These are phyloP conservation scores for Scarus forsteni DNA, from an alignment of 2,797 vertebrate species.

Conservation along the genomic window DNA sequence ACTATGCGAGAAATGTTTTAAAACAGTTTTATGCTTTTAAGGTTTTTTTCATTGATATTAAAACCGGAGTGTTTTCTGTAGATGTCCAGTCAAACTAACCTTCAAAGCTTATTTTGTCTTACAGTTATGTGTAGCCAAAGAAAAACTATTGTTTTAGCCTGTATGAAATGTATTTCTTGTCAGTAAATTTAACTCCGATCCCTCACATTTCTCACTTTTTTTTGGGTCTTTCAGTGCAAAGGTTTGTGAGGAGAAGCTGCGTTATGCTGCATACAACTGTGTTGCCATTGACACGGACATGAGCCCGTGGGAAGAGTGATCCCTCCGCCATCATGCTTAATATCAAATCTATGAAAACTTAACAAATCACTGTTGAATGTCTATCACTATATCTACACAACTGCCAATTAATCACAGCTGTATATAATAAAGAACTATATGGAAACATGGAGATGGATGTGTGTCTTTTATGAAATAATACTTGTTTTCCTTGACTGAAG, in stretches of 20 bases:
- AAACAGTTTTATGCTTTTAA: neutral
- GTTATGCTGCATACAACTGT: conserved; percentile 98
- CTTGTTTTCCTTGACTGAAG: neutral
- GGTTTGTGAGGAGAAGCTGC: conserved; percentile 96
- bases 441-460: conserved; percentile 25
- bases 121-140: neutral
- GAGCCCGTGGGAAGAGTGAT: conserved; percentile 98
- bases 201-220: neutral
- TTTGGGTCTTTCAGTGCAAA: conserved; percentile 87
- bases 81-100: neutral
- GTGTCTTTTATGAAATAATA: neutral
- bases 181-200: neutral
- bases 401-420: conserved; percentile 67
- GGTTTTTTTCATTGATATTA: neutral
- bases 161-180: neutral
- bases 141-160: neutral
- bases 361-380: conserved; percentile 40
- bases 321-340: conserved; percentile 32
- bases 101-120: conserved; percentile 1
- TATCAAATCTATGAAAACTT: conserved; percentile 42
- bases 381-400: conserved; percentile 55
- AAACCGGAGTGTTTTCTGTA: neutral
- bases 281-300: conserved; percentile 98
- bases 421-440: conserved; percentile 77
- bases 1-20: neutral